Evolutionary conservation across 2,888 invertebrate genomes (phyloP).

Genomic region (Torymus auratus): DNA sequence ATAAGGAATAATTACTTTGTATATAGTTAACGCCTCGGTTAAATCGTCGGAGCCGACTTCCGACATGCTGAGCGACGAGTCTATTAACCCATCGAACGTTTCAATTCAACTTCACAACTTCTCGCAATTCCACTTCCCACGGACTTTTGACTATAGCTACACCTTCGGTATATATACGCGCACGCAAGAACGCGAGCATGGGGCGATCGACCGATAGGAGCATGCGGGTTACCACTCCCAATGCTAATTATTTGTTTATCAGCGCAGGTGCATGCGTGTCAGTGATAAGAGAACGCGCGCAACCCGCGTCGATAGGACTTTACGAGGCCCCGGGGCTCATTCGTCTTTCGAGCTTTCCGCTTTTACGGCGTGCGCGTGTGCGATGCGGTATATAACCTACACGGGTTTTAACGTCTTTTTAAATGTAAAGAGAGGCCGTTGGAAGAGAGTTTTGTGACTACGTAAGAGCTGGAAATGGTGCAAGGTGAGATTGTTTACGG

Average conservation of each 20-base stretch:
- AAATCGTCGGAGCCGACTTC: too few relatives aligned
- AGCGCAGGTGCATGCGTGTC: slow-evolving; percentile 63
- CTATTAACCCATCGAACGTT: slow-evolving; percentile 29
- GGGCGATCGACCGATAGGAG: slow-evolving; percentile 60
- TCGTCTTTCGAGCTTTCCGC: slow-evolving; percentile 37
- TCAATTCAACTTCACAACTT: slow-evolving; percentile 1
- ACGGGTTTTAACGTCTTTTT: slow-evolving; percentile 28
- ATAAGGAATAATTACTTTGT: too few relatives aligned
- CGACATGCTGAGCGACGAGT: too few relatives aligned
- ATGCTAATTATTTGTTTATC: slow-evolving; percentile 74
- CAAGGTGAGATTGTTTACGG: too few relatives aligned
- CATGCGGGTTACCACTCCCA: slow-evolving; percentile 64
- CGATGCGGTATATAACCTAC: not conserved
- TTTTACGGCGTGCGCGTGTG: not conserved
- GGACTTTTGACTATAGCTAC: too few relatives aligned
- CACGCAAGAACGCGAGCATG: slow-evolving; percentile 41
- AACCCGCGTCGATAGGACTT: too few relatives aligned
- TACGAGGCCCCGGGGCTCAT: slow-evolving; percentile 35
- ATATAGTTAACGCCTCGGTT: too few relatives aligned
- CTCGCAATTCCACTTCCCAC: not conserved
- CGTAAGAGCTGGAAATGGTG: too few relatives aligned
- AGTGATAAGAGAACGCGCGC: not conserved
- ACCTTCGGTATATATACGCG: not conserved
- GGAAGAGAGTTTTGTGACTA: too few relatives aligned
- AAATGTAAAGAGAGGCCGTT: slow-evolving; percentile 9